Evolutionary conservation across 2,797 vertebrate species (phyloP).

Genomic region (Glyptemys insculpta): DNA sequence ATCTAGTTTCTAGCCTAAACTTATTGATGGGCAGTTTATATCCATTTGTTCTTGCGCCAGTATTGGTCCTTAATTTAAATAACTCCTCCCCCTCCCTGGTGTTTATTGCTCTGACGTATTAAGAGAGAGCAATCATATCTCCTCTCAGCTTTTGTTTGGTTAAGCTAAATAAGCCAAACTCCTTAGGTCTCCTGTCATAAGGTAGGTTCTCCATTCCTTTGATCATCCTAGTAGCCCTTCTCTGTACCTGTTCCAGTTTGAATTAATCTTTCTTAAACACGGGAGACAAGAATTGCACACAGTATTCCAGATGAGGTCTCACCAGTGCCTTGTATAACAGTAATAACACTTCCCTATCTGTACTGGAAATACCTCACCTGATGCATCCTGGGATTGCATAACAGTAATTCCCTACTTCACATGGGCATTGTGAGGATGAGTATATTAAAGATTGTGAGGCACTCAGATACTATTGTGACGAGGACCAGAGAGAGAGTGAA

Average conservation of each 20-base stretch:
- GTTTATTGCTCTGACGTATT: not conserved
- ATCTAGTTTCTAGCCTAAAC: not conserved
- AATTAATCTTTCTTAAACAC: not conserved
- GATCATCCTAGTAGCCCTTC: not conserved
- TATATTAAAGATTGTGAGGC: not conserved
- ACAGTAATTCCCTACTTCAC: not conserved
- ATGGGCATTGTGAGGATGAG: not conserved
- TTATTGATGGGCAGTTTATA: not conserved
- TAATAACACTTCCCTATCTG: not conserved
- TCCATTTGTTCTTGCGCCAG: not conserved
- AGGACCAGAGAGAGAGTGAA: fast-evolving
- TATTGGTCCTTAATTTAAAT: not conserved
- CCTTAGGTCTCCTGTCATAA: not conserved
- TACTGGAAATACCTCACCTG: not conserved
- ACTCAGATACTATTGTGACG: not conserved
- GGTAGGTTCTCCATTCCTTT: not conserved
- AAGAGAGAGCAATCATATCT: not conserved
- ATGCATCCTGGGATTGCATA: not conserved
- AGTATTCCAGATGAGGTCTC: not conserved
- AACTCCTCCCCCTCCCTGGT: not conserved
- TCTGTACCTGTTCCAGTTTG: not conserved
- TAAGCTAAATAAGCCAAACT: not conserved
- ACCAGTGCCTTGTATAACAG: not conserved
- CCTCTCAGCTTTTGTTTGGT: not conserved
- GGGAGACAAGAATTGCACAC: not conserved